Percentiles rank a stretch among this genome's conserved stretches.
Conservation (phyloP, 2,113 vertebrate species). For the Siphamia tubifer region DNA sequence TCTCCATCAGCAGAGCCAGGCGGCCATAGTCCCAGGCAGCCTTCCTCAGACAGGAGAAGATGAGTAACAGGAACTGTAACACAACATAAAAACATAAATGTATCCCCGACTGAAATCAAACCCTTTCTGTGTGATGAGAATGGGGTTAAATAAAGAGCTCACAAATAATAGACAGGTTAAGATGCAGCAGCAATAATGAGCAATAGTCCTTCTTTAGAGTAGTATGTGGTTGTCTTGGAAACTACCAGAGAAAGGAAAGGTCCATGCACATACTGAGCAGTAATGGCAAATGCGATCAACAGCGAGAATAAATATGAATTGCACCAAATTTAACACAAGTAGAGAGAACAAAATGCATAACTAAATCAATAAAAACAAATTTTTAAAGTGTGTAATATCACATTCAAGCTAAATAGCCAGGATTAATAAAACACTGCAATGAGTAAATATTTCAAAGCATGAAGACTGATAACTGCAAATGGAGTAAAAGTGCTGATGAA, state of each 20-base stretch:
- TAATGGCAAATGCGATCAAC: constrained; percentile 36
- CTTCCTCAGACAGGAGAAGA: constrained; percentile 96
- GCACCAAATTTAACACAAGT: background rate
- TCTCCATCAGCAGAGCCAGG: constrained; percentile 92
- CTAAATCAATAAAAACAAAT: background rate
- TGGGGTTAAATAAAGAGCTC: background rate
- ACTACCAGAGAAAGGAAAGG: constrained; percentile 70
- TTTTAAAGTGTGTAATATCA: background rate
- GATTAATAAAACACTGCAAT: too few relatives aligned
- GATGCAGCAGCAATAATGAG: constrained; percentile 44
- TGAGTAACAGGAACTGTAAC: constrained; percentile 85
- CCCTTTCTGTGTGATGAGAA: background rate
- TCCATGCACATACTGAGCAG: constrained; percentile 46
- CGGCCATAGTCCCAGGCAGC: constrained; percentile 97
- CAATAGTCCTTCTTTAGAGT: constrained; percentile 38
- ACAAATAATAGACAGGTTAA: constrained; percentile 7
- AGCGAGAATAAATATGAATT: constrained; percentile 23
- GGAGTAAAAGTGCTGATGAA: constrained; percentile 9
- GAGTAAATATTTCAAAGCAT: background rate
- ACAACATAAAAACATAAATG: constrained; percentile 30
- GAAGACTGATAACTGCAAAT: constrained; percentile 19
- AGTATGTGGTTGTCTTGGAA: constrained; percentile 79
- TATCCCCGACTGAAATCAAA: background rate
- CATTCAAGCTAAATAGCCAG: background rate
- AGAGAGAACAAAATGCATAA: background rate